Evolutionary conservation across 2,888 invertebrate species (phyloP).

Genomic region (Lordiphosa andalusiaca): DNA sequence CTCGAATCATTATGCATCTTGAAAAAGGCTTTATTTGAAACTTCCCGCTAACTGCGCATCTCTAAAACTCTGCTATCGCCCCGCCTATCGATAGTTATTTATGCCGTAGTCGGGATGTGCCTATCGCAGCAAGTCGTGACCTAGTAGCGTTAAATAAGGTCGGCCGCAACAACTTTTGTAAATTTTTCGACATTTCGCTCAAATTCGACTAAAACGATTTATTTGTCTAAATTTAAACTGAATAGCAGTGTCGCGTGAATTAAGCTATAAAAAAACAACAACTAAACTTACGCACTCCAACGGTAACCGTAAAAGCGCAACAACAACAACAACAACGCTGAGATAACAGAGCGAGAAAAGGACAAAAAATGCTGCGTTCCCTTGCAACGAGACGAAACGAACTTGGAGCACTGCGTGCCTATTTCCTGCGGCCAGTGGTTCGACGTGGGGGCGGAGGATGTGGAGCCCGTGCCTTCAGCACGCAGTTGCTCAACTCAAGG

Average conservation of each 20-base stretch:
- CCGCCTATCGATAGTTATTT: slow-evolving; percentile 7
- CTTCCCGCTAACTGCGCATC: background rate
- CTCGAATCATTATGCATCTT: too few species aligned
- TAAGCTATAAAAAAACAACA: slow-evolving; percentile 3
- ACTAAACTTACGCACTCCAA: slow-evolving; percentile 5
- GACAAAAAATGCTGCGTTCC: slow-evolving; percentile 85
- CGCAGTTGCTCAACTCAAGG: slow-evolving; percentile 47
- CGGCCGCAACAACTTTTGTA: slow-evolving; percentile 48
- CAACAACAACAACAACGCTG: slow-evolving; percentile 8
- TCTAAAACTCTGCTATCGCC: background rate
- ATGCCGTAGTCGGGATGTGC: slow-evolving; percentile 19
- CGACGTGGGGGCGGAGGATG: slow-evolving; percentile 67
- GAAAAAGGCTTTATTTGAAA: too few species aligned
- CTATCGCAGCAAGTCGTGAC: slow-evolving; percentile 53
- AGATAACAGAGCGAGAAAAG: slow-evolving; percentile 11
- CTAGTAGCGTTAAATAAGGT: slow-evolving; percentile 65
- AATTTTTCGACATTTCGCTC: slow-evolving; percentile 32
- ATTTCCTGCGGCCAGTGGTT: slow-evolving; percentile 81
- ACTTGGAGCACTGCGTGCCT: slow-evolving; percentile 82
- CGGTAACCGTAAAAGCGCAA: slow-evolving; percentile 5
- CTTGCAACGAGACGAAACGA: slow-evolving; percentile 86
- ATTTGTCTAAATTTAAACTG: slow-evolving; percentile 41
- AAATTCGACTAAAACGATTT: slow-evolving; percentile 18
- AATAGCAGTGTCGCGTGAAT: slow-evolving; percentile 7
- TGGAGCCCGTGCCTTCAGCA: slow-evolving; percentile 68